Conservation (phyloP, 2,113 vertebrate genomes). For the Lutjanus erythropterus region DNA sequence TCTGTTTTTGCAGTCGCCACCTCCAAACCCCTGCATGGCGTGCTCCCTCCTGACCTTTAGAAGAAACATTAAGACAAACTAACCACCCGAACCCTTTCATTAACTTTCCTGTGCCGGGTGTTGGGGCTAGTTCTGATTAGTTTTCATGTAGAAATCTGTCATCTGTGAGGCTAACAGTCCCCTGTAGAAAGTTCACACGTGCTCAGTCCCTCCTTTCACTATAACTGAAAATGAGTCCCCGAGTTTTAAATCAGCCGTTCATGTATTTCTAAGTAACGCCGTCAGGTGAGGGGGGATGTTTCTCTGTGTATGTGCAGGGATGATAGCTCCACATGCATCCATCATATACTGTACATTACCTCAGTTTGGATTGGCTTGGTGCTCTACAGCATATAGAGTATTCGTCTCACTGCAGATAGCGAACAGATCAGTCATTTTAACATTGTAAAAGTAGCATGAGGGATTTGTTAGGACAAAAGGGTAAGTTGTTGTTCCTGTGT, state of each 20-base stretch:
- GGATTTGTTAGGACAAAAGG: slow-evolving; percentile 41
- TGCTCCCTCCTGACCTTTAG: slow-evolving; percentile 61
- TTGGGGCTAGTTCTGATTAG: slow-evolving; percentile 57
- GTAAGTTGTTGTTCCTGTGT: slow-evolving; percentile 46
- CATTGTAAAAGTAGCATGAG: slow-evolving; percentile 66
- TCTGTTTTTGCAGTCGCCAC: slow-evolving; percentile 55
- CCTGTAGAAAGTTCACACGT: slow-evolving; percentile 47
- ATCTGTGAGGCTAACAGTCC: slow-evolving; percentile 35
- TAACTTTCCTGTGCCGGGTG: slow-evolving; percentile 56
- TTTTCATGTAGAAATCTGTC: slow-evolving; percentile 53
- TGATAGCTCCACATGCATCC: slow-evolving; percentile 43
- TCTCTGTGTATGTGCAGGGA: slow-evolving; percentile 53
- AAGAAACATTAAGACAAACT: slow-evolving; percentile 56
- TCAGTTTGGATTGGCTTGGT: slow-evolving; percentile 66
- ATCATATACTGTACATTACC: slow-evolving; percentile 66
- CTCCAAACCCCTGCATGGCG: slow-evolving; percentile 74
- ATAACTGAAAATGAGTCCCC: slow-evolving; percentile 26
- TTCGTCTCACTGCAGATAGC: slow-evolving; percentile 42
- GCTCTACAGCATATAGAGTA: slow-evolving; percentile 53
- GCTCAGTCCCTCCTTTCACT: slow-evolving; percentile 21
- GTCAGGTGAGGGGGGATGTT: slow-evolving; percentile 48
- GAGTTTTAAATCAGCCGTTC: slow-evolving; percentile 36
- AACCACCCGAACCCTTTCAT: slow-evolving; percentile 36
- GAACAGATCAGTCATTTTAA: slow-evolving; percentile 45
- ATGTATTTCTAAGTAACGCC: slow-evolving; percentile 49